Conservation (phyloP, 2,888 invertebrate genomes). For the Nomada fucata region DNA sequence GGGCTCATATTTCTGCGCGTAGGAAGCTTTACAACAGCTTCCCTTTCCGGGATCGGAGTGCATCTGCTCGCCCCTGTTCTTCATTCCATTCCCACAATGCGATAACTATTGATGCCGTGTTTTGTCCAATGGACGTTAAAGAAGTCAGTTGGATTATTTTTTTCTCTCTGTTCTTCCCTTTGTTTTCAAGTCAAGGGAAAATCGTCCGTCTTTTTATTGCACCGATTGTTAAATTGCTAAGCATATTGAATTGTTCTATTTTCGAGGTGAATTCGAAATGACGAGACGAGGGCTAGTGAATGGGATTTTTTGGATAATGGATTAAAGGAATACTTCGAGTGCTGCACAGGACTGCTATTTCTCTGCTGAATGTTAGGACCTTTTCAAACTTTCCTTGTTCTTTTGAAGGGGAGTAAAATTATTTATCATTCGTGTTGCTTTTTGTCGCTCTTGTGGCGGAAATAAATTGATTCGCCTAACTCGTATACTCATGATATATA, state of each 20-base stretch:
- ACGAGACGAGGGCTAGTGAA: not conserved
- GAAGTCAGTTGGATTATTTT: not conserved
- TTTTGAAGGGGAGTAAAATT: no score
- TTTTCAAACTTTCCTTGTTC: not conserved
- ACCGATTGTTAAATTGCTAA: not conserved
- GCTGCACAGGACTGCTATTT: not conserved
- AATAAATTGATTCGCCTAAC: no score
- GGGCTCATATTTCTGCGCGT: conserved; percentile 66
- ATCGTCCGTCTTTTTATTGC: no score
- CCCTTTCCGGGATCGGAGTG: conserved; percentile 73
- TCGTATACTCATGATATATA: no score
- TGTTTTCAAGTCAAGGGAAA: not conserved
- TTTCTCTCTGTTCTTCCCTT: not conserved
- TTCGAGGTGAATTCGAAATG: not conserved
- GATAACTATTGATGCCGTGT: conserved; percentile 40
- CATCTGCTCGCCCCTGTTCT: conserved; percentile 46
- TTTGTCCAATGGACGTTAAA: conserved; percentile 19
- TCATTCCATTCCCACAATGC: conserved; percentile 59
- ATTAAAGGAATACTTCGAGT: not conserved
- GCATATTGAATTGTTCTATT: not conserved
- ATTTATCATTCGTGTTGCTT: no score
- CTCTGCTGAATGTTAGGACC: no score
- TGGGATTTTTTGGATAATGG: not conserved
- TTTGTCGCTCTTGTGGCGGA: no score
- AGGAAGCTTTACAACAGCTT: conserved; percentile 66